phyloP scores from a whole-genome alignment of 1,140 invertebrate species.

The Dendrolimus punctatus region DNA sequence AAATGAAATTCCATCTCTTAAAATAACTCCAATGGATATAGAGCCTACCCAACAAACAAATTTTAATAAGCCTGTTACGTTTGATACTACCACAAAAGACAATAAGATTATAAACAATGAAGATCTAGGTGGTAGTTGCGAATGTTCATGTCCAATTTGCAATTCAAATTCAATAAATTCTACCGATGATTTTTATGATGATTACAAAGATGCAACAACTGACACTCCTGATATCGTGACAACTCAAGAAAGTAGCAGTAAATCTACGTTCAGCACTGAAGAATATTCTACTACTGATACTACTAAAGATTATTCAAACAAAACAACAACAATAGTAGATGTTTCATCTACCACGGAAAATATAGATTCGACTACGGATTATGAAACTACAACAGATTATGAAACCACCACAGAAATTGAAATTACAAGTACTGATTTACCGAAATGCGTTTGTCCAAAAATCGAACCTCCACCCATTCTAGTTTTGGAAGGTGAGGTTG shows the following conservation, averaged over 20 bases:
- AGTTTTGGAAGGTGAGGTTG: constrained; percentile 83
- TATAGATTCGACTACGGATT: constrained; percentile 16
- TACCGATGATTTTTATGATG: constrained; percentile 58
- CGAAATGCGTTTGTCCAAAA: constrained; percentile 73
- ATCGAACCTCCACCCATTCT: constrained; percentile 80
- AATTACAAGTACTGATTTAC: constrained; percentile 41
- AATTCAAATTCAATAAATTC: constrained; percentile 30
- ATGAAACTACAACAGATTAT: constrained; percentile 14
- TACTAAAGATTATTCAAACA: constrained; percentile 15
- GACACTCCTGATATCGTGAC: constrained; percentile 9
- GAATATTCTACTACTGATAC: constrained; percentile 3
- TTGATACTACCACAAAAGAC: constrained; percentile 19
- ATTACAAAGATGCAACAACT: constrained; percentile 34
- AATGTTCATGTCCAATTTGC: constrained; percentile 81
- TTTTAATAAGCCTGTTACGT: constrained; percentile 52
- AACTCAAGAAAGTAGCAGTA: constrained; percentile 2
- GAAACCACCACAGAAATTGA: constrained; percentile 33
- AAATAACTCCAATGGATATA: constrained; percentile 68
- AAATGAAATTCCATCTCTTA: constrained; percentile 72
- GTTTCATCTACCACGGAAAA: constrained; percentile 6
- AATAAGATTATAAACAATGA: constrained; percentile 39
- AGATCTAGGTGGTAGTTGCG: constrained; percentile 77
- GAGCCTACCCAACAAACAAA: constrained; percentile 55
- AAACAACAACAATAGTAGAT: constrained; percentile 20
- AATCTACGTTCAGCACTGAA: constrained; percentile 9